These are phyloP conservation scores for Coptodon bakossiorum DNA, from an alignment of 2,113 vertebrate genomes.

Conservation along the genomic window DNA sequence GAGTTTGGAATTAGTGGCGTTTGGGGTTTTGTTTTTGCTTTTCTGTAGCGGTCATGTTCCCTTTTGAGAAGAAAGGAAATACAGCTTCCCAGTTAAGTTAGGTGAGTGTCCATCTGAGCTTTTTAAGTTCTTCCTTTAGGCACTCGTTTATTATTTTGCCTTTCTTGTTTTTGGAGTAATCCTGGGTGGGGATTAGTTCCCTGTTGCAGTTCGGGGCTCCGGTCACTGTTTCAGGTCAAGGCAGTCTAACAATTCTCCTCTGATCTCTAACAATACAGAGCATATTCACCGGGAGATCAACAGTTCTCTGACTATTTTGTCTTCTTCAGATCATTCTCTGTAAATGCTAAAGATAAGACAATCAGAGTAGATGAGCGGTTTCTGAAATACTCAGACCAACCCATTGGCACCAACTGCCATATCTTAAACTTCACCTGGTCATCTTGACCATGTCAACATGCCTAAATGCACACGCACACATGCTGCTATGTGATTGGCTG, in stretches of 20 bases:
- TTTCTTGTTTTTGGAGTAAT: not conserved
- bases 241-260: not conserved
- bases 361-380: not conserved
- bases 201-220: not conserved
- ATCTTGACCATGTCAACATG: not conserved
- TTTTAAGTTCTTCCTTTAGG: not conserved
- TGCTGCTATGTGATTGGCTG: not conserved
- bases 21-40: accelerated
- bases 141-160: not conserved
- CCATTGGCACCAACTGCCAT: not conserved
- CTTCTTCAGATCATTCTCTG: not conserved
- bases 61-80: not conserved
- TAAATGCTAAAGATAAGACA: not conserved
- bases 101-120: not conserved
- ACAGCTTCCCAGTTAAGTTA: not conserved
- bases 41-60: not conserved
- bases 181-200: not conserved
- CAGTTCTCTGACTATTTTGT: not conserved
- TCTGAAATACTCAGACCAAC: not conserved
- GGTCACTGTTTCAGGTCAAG: not conserved
- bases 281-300: no score
- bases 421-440: not conserved
- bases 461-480: not conserved
- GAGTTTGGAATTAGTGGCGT: not conserved
- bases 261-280: no score